A percentile compares a stretch with the other conserved stretches of the same genome.
These are phyloP conservation scores for Phaethornis superciliosus DNA, from an alignment of 2,113 vertebrate species.

Conservation along the genomic window DNA sequence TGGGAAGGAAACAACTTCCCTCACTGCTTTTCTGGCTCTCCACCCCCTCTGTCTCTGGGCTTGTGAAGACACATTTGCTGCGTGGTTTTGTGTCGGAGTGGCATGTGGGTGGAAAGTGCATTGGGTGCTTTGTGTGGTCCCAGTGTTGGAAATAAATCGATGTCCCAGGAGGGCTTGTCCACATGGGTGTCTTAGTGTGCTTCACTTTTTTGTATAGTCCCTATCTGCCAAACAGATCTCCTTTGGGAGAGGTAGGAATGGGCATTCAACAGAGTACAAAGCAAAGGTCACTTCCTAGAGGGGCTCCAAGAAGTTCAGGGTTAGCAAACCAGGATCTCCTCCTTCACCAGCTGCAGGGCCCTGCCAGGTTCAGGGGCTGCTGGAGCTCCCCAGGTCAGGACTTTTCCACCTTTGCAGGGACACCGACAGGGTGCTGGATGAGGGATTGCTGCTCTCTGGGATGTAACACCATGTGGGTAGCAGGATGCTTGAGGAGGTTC, in stretches of 20 bases:
- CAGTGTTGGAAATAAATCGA: accelerated
- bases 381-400: background rate
- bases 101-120: background rate
- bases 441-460: background rate
- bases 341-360: background rate
- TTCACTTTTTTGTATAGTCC: background rate
- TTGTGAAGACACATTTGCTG: background rate
- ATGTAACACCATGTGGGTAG: too few species aligned
- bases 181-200: accelerated
- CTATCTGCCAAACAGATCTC: background rate
- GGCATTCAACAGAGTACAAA: too few species aligned
- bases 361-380: accelerated
- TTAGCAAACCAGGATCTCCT: background rate
- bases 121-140: accelerated
- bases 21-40: background rate
- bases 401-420: too few species aligned
- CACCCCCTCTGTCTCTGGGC: accelerated
- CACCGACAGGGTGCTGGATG: accelerated
- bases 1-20: background rate
- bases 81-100: background rate
- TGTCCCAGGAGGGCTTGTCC: background rate
- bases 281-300: accelerated
- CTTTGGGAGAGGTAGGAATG: background rate
- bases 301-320: too few species aligned
- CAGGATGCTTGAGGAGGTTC: background rate